phyloP scores from a whole-genome alignment of 2,113 vertebrate species.

The Macrotus californicus region DNA sequence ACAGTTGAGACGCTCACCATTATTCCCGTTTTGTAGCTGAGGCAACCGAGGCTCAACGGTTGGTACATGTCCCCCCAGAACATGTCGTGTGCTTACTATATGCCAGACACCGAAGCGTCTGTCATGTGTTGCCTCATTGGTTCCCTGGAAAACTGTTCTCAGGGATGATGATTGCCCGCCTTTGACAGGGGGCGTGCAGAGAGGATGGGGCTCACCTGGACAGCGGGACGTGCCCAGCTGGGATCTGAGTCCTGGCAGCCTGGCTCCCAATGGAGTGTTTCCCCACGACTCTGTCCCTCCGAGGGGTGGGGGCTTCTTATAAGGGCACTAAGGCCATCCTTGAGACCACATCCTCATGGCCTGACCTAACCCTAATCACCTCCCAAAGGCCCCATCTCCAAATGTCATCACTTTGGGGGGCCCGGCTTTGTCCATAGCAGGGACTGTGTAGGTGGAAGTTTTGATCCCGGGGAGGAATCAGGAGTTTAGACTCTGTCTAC shows the following conservation, averaged over 20 bases:
- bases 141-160: no score
- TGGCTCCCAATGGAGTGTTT: accelerated
- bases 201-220: neutral
- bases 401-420: accelerated
- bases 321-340: no score
- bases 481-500: neutral
- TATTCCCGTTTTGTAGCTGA: neutral
- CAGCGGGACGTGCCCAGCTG: accelerated
- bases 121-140: accelerated
- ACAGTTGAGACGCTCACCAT: accelerated
- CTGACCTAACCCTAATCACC: neutral
- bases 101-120: neutral
- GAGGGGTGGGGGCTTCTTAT: accelerated
- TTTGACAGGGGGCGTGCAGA: neutral
- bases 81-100: accelerated
- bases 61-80: accelerated
- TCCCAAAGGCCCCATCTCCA: neutral
- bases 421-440: neutral
- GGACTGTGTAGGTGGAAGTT: no score
- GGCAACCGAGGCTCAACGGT: neutral
- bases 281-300: neutral
- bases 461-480: no score
- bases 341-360: neutral
- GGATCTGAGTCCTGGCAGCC: neutral
- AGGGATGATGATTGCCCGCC: accelerated